Percentiles rank a stretch among this genome's conserved stretches.
Conservation (phyloP, 2,113 vertebrate species). For the Tauraco erythrolophus region DNA sequence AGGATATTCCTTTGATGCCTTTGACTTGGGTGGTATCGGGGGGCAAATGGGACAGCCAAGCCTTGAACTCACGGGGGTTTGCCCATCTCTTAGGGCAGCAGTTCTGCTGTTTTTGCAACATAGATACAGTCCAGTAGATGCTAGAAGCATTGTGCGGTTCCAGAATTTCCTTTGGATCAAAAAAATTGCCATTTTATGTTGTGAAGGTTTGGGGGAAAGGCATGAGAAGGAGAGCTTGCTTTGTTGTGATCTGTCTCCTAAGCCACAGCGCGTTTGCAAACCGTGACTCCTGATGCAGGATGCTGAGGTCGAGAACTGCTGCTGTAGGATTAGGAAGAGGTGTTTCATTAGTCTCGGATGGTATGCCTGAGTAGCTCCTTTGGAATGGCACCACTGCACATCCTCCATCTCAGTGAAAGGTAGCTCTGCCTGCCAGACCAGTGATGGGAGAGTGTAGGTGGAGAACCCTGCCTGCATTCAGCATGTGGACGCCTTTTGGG, state of each 20-base stretch:
- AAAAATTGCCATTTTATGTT: fast-evolving
- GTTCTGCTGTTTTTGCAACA: neutral
- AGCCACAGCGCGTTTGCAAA: fast-evolving
- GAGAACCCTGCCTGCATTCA: neutral
- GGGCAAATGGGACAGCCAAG: neutral
- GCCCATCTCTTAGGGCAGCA: neutral
- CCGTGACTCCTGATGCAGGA: fast-evolving
- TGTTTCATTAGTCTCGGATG: neutral
- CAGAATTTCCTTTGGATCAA: neutral
- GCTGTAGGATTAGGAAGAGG: neutral
- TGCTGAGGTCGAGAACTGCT: neutral
- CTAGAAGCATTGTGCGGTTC: neutral
- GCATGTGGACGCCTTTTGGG: neutral
- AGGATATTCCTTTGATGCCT: neutral
- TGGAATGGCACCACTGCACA: neutral
- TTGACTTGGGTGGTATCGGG: too few species aligned
- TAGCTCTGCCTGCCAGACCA: neutral
- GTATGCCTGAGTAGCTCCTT: neutral
- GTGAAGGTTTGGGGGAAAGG: fast-evolving
- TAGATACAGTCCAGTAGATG: fast-evolving
- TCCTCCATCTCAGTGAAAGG: neutral
- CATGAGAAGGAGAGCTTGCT: neutral
- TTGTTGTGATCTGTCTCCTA: fast-evolving
- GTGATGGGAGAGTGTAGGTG: fast-evolving
- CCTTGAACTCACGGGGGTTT: neutral